Evolutionary conservation across 2,113 vertebrate species (phyloP), one percentile per base, ranked within the genome.

Genomic region (Myiagra hebetior): DNA sequence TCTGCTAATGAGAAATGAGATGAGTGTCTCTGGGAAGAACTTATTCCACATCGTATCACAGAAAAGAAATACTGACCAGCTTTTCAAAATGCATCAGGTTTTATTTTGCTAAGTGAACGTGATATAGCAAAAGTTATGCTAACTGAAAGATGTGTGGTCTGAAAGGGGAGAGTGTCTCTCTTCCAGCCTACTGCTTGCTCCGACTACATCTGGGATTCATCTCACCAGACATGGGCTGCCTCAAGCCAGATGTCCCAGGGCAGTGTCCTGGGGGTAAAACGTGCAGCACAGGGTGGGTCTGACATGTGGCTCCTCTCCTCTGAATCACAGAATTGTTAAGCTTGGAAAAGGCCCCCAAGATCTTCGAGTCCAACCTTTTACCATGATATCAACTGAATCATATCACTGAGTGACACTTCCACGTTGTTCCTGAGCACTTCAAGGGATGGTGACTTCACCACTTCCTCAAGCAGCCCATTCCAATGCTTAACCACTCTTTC

Each of bases 301-400:
- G 64, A 56, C 26, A 13, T 17, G 31, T 21, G 31, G 27, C 27
- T 70, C 19, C 11, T 76, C 8, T 85, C 30, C 24, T 44, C 24
- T 35, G 46, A 37, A 49, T 41, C 12, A 31, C 1, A 9, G 41
- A 53, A 47, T 27, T 0, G 0, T 42, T 35, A 76, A 9, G 41
- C 10, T 35, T 55, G 17, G 50, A 69, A 90, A 76, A 68, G 20
- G 3, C 39, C 24, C 39, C 16, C 24, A 60, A 42, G 31, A 33
- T 13, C 47, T 27, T 27, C 6, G 17, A 42, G 24, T 27, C n/a
- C 31, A 49, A 26, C 3, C 16, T 83, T 68, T 31, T 30, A 18
- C 24, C 30, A 68, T 2, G 2, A 20, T 13, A 18, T 4, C 22
- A 55, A 49, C 21, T 49, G 53, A 52, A 27, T 22, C 26, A 5